A percentile compares a stretch with the other conserved stretches of the same genome.
These are phyloP conservation scores for Poeciliopsis presidionis DNA, from an alignment of 2,797 vertebrate genomes.

Conservation along the genomic window DNA sequence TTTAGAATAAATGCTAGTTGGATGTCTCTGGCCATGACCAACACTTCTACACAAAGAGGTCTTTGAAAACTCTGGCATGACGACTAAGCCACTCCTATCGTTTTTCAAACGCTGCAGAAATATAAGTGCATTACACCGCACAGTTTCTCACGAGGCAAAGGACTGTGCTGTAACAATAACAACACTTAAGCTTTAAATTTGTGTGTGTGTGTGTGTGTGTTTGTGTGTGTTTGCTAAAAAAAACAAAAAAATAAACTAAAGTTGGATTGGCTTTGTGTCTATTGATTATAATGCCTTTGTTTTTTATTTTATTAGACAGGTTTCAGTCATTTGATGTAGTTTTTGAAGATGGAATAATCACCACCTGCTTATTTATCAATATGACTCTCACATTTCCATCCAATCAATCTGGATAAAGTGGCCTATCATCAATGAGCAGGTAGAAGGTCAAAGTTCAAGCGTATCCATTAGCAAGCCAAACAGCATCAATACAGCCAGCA, in stretches of 20 bases:
- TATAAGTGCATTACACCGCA: constrained; percentile 65
- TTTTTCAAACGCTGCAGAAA: constrained; percentile 70
- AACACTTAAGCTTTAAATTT: constrained; percentile 46
- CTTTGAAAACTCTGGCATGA: constrained; percentile 76
- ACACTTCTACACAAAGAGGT: constrained; percentile 73
- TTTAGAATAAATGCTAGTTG: constrained; percentile 76
- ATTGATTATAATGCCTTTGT: constrained; percentile 37
- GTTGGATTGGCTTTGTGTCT: constrained; percentile 33
- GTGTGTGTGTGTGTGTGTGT: constrained; percentile 14
- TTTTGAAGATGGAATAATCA: constrained; percentile 48
- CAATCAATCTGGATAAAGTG: constrained; percentile 56
- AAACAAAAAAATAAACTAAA: constrained; percentile 9
- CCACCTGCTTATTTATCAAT: constrained; percentile 43
- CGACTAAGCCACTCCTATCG: constrained; percentile 76
- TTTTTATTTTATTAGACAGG: constrained; percentile 12
- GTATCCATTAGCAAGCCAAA: constrained; percentile 79
- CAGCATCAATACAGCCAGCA: constrained; percentile 72
- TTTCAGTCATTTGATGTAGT: constrained; percentile 36
- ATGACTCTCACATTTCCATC: constrained; percentile 64
- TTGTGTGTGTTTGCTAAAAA: constrained; percentile 18
- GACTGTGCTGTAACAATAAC: constrained; percentile 49
- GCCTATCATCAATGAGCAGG: constrained; percentile 46
- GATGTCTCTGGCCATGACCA: constrained; percentile 75
- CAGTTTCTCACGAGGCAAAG: constrained; percentile 55
- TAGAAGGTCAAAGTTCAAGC: constrained; percentile 75